Evolutionary conservation across 2,888 invertebrate genomes (phyloP).

Genomic region (Chloroclysta siterata): DNA sequence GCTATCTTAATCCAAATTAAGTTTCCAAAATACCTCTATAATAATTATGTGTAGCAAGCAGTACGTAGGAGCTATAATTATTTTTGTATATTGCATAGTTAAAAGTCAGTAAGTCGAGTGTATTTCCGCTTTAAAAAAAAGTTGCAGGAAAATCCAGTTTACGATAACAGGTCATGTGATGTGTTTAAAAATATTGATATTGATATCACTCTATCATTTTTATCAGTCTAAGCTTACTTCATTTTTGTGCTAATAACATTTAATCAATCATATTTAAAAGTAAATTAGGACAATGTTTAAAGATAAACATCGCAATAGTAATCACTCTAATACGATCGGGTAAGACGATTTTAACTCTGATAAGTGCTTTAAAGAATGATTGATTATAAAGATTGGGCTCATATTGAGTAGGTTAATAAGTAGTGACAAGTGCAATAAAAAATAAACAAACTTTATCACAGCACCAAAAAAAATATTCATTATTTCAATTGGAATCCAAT

Average conservation of each 20-base stretch:
- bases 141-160: background rate
- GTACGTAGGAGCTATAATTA: too few species aligned
- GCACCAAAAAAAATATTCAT: too few species aligned
- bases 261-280: conserved; percentile 10
- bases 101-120: too few species aligned
- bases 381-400: background rate
- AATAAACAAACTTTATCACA: too few species aligned
- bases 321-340: conserved; percentile 10
- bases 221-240: background rate
- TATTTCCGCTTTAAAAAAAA: too few species aligned
- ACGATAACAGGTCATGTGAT: conserved; percentile 1
- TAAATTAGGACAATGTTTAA: conserved; percentile 15
- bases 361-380: conserved; percentile 9
- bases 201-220: background rate
- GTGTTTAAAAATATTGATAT: background rate
- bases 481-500: too few species aligned
- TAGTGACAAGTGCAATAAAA: background rate
- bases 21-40: too few species aligned
- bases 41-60: too few species aligned
- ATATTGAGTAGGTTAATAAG: background rate
- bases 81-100: too few species aligned
- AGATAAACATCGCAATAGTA: conserved; percentile 10
- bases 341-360: conserved; percentile 1
- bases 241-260: background rate
- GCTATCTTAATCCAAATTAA: too few species aligned